Conservation (phyloP, 2,888 invertebrate species). For the Cenopis cana region DNA sequence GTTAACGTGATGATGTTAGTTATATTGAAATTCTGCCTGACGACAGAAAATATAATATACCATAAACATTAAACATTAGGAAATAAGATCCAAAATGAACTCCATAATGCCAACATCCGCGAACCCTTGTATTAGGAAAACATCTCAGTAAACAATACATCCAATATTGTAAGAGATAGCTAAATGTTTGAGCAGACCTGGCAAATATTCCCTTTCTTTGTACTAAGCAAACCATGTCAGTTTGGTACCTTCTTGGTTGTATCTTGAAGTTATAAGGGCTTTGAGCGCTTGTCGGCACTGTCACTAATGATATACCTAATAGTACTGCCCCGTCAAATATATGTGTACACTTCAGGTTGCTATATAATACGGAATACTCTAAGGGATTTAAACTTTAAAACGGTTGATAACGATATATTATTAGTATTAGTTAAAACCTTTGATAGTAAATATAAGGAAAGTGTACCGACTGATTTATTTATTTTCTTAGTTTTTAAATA, state of each 20-base stretch:
- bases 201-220: slow-evolving; percentile 53
- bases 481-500: too few relatives aligned
- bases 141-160: slow-evolving; percentile 54
- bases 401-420: too few relatives aligned
- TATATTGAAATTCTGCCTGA: too few relatives aligned
- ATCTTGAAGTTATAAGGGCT: slow-evolving; percentile 10
- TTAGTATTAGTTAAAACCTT: too few relatives aligned
- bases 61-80: slow-evolving; percentile 3
- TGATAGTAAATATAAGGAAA: too few relatives aligned
- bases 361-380: not conserved
- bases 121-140: slow-evolving; percentile 58
- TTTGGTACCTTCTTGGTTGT: slow-evolving; percentile 36
- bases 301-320: not conserved
- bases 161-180: slow-evolving; percentile 62
- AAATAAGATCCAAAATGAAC: slow-evolving; percentile 36
- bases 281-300: slow-evolving; percentile 9
- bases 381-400: too few relatives aligned
- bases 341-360: not conserved
- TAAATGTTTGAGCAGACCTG: slow-evolving; percentile 58
- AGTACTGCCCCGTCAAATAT: not conserved
- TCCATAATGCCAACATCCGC: slow-evolving; percentile 46
- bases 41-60: too few relatives aligned
- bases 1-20: too few relatives aligned
- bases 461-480: too few relatives aligned
- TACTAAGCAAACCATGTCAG: slow-evolving; percentile 44